A percentile compares a stretch with the other conserved stretches of the same genome.
These are phyloP conservation scores for Gastrophysa polygoni DNA, from an alignment of 2,888 invertebrate species.

Conservation along the genomic window DNA sequence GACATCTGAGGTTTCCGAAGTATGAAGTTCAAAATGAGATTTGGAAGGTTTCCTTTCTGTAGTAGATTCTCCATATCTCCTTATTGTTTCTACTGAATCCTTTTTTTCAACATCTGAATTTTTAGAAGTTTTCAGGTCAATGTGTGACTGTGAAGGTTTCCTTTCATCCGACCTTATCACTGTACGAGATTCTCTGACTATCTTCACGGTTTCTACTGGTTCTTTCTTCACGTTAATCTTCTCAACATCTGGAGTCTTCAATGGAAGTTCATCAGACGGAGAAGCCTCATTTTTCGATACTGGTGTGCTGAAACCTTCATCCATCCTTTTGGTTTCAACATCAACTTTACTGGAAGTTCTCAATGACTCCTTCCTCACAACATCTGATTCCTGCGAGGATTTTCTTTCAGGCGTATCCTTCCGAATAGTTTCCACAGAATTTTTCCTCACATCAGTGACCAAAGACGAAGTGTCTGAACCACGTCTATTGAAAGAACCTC, in stretches of 20 bases:
- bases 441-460: slow-evolving; percentile 17
- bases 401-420: not conserved
- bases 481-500: slow-evolving; percentile 31
- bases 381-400: slow-evolving; percentile 15
- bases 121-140: slow-evolving; percentile 1
- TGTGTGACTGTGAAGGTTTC: not conserved
- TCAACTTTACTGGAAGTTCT: no score
- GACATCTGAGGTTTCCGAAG: not conserved
- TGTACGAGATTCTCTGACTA: not conserved
- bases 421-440: not conserved
- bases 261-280: slow-evolving; percentile 2
- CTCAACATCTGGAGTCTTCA: not conserved
- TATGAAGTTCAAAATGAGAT: not conserved
- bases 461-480: slow-evolving; percentile 20
- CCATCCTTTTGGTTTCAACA: not conserved
- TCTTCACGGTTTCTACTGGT: not conserved
- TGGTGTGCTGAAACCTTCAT: not conserved
- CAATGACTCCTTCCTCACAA: not conserved
- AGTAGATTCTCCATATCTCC: not conserved
- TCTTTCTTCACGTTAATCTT: no score
- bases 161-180: not conserved
- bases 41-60: not conserved
- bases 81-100: not conserved
- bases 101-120: not conserved
- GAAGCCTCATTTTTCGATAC: slow-evolving; percentile 10